Conservation (phyloP, 2,797 vertebrate genomes). For the Chrosomus eos region DNA sequence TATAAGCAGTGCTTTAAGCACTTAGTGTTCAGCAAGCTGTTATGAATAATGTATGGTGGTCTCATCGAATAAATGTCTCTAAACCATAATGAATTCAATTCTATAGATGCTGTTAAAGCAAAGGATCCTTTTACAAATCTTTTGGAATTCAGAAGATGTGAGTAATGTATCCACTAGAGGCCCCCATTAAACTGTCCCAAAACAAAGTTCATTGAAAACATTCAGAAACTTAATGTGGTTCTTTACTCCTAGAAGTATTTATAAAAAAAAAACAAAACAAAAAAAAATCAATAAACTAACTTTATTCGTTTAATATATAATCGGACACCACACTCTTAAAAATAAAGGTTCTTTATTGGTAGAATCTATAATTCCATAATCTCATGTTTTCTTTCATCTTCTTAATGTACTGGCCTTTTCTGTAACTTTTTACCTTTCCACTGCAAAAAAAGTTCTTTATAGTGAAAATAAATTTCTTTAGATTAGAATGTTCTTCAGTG, state of each 20-base stretch:
- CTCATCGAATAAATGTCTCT: not conserved
- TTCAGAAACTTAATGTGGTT: not conserved
- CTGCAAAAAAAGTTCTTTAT: too few species aligned
- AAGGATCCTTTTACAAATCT: not conserved
- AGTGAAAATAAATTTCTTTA: not conserved
- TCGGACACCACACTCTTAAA: not conserved
- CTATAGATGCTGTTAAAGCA: not conserved
- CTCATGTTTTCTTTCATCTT: too few species aligned
- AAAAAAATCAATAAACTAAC: not conserved
- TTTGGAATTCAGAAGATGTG: not conserved
- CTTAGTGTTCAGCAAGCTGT: conserved; percentile 9
- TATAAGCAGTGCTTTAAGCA: not conserved
- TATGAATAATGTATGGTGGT: conserved; percentile 22
- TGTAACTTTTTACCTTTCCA: not conserved
- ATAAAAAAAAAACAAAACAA: not conserved
- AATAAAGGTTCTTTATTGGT: not conserved
- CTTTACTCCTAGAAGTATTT: not conserved
- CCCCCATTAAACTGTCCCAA: conserved; percentile 60
- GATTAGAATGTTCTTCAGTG: not conserved
- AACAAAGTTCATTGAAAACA: not conserved
- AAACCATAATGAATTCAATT: not conserved
- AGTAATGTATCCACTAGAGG: conserved; percentile 63
- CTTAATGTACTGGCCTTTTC: too few species aligned
- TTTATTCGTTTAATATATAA: not conserved
- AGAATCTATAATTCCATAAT: not conserved